Conservation (phyloP, 37 sponge, comb jelly and placozoan genomes). For the Aplysina aerophoba region DNA sequence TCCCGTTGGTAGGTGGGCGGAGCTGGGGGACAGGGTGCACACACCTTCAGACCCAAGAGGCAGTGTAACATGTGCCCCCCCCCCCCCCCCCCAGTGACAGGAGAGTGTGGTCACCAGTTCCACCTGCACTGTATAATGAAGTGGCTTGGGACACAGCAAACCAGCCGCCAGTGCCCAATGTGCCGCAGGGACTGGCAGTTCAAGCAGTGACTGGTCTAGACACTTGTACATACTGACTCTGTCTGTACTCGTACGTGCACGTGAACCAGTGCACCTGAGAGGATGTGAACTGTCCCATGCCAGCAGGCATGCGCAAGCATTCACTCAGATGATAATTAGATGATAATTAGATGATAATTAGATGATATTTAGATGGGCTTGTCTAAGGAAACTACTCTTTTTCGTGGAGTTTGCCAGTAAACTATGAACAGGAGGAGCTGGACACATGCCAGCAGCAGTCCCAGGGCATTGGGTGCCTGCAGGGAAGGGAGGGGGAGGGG, state of each 20-base stretch:
- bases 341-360: background rate
- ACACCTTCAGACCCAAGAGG: too few species aligned
- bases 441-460: slow-evolving; percentile 42
- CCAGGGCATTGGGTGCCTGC: slow-evolving; percentile 64
- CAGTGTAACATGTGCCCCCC: background rate
- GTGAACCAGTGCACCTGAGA: background rate
- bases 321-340: background rate
- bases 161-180: slow-evolving; percentile 95
- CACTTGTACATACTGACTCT: background rate
- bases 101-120: slow-evolving; percentile 23
- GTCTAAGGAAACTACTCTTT: slow-evolving; percentile 47
- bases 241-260: background rate
- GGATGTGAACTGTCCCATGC: background rate
- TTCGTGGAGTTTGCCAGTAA: slow-evolving; percentile 36
- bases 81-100: slow-evolving; percentile 6
- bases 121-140: slow-evolving; percentile 95
- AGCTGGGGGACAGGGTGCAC: too few species aligned
- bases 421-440: slow-evolving; percentile 67
- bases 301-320: background rate
- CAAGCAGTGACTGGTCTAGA: slow-evolving; percentile 45
- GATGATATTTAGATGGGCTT: slow-evolving; percentile 19
- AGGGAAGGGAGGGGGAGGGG: background rate
- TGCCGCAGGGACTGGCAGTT: slow-evolving; percentile 95
- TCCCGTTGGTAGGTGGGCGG: slow-evolving; percentile 61
- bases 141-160: slow-evolving; percentile 89